Evolutionary conservation across 2,888 invertebrate species (phyloP), one percentile per base, ranked within the genome.

Genomic region (Beris chalybata): DNA sequence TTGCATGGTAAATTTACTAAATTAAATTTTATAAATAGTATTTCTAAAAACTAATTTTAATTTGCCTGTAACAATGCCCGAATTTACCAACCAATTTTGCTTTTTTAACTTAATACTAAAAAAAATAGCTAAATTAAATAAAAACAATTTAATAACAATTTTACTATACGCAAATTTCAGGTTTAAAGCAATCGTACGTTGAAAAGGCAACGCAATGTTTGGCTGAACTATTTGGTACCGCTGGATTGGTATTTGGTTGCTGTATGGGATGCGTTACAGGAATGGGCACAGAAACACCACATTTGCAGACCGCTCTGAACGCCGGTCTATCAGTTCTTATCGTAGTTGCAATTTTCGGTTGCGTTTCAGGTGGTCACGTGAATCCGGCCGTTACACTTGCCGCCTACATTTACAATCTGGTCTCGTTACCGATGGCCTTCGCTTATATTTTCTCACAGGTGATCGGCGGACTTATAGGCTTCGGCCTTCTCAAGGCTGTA

Each of bases 331-430:
- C 85, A 1, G 87, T 92, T 57, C 82, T 89, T 77, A 81, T 89
- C 45, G 83, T 88, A 70, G 85, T 91, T 59, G 88, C 89, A 85
- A 86, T 85, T 66, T 88, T 91, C 70, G 91, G 90, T 3, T 91
- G 91, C 74, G 84, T 92, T 56, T 91, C 91, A 38, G 90, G 89
- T 31, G 89, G 90, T 0, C 90, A 90, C 74, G 81, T 92, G 74
- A 92, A 92, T 78, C 92, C 92, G 0, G 85, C 87, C 0, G 89
- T 92, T 5, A 89, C 91, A 0, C 75, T 89, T 4, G 86, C 87
- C 0, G 85, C 90, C 0, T 81, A 86, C 1, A 67, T 81, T 45
- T 81, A 79, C 65, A 74, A 79, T 3, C 43, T 76, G 70, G 72
- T 80, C 0, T 71, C 75, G 0, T 65, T 77, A 13, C 72, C 71